These are phyloP conservation scores for Pteronotus mesoamericanus DNA, from an alignment of 2,797 vertebrate species.

Conservation along the genomic window DNA sequence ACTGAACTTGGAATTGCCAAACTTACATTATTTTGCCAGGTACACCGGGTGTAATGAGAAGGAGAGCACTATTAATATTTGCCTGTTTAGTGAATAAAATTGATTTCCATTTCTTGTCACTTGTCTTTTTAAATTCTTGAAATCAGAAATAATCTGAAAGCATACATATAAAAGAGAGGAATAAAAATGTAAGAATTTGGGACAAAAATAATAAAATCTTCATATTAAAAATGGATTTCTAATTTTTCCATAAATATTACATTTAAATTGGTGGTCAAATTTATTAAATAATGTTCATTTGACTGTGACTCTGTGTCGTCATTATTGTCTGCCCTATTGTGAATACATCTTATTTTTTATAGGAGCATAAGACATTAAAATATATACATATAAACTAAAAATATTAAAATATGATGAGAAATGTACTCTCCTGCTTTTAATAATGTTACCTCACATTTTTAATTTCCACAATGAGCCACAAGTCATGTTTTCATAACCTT, in stretches of 20 bases:
- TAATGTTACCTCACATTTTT: not conserved
- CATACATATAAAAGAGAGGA: not conserved
- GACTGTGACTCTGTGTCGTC: not conserved
- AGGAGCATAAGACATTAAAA: not conserved
- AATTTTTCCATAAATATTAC: not conserved
- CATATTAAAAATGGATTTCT: not conserved
- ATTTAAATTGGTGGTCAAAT: not conserved
- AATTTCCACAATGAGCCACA: not conserved
- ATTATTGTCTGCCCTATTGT: accelerated
- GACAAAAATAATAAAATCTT: not conserved
- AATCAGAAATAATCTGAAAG: not conserved
- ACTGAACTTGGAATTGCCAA: not conserved
- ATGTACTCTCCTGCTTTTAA: not conserved
- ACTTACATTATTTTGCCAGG: not conserved
- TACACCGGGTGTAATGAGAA: not conserved
- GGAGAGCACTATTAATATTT: not conserved
- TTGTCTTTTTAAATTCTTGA: not conserved
- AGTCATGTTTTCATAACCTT: not conserved
- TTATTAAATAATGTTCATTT: not conserved
- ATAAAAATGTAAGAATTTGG: not conserved
- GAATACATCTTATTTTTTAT: not conserved
- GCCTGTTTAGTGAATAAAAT: not conserved
- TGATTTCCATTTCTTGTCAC: not conserved
- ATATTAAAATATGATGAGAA: not conserved
- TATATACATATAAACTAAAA: not conserved